Base-by-base conservation (phyloP, 2,888 invertebrate species). In the Chouioia cunea region DNA sequence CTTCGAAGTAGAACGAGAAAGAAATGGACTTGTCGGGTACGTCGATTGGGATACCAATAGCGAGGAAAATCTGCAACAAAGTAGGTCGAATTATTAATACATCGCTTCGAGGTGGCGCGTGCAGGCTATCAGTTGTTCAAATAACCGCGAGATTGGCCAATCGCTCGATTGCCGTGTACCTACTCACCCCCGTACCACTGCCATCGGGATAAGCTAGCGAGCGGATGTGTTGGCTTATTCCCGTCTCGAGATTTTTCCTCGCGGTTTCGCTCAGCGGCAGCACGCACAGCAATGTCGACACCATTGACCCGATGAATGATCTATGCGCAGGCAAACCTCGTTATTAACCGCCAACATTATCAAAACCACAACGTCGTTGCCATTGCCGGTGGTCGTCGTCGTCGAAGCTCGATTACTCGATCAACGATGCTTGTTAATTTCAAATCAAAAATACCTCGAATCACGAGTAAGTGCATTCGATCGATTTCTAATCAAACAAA, bases 1-100 rank as follows among this genome's bases (percentile, higher is more conserved):
- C 89, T 79, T 93, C 93, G 79, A 93, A 91, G 86, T 93, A 93
- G 79, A 91, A 91, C 0, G 93, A 91, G 56, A 93, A 87, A 77
- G 92, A 91, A 0, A 93, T 89, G 80, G 92, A 90, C 76, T 91
- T 90, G 75, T 92, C 89, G 0, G 91, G 90, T 3, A 92, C 85
- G 77, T 93, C 92, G 15, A 93, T 79, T 0, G 93, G 93, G 53
- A 93, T 88, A 0, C 92, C 91, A 74, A 93, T 87, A 0, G 93
- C 93, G 23, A 92, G 83, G 79, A 93, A 90, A 48, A 91, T 87
- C 93, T 93, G 85, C 22, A 87, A 86, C 74, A 70, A 75, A 8
- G 27, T 6, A 27, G 27, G 18, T 6, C n/a, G n/a, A 18, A 22
- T 65, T 52, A 58, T 15, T 22, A 16, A 36, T 47, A 20, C 22